Evolutionary conservation across 2,113 vertebrate genomes (phyloP).

Genomic region (Actenoides lindsayi): DNA sequence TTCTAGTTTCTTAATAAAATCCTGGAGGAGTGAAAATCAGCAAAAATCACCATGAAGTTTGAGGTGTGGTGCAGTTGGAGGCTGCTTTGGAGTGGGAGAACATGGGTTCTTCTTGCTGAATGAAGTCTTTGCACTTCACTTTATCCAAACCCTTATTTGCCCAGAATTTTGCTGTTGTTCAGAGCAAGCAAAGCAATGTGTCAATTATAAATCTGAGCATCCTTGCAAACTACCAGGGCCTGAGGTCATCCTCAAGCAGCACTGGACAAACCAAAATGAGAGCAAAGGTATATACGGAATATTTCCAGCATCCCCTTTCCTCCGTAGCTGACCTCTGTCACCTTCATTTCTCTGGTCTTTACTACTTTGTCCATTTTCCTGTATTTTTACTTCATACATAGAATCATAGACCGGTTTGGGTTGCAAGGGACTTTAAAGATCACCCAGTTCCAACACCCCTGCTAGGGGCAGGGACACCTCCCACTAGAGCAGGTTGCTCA

Average conservation of each 20-base stretch:
- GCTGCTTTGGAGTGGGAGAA: neutral
- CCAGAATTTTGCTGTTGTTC: neutral
- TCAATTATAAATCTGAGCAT: neutral
- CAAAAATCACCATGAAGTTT: neutral
- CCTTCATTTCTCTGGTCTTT: neutral
- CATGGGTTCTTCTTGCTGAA: neutral
- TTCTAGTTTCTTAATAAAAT: neutral
- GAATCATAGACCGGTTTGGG: too few relatives aligned
- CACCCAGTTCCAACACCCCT: too few relatives aligned
- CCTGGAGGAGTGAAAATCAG: neutral
- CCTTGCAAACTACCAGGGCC: neutral
- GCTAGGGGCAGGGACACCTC: too few relatives aligned
- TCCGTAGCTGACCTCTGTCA: neutral
- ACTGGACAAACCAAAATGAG: neutral
- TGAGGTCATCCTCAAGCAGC: neutral
- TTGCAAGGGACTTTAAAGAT: too few relatives aligned
- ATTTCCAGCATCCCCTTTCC: neutral
- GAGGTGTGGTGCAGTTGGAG: neutral
- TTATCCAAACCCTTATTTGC: neutral
- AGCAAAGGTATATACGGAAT: neutral
- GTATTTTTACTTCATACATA: neutral
- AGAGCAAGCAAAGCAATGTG: neutral
- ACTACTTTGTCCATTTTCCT: neutral
- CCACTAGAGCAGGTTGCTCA: too few relatives aligned
- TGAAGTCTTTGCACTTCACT: neutral